Evolutionary conservation across 2,888 invertebrate genomes (phyloP), one percentile per base, ranked within the genome.

Genomic region (Metellina segmentata): DNA sequence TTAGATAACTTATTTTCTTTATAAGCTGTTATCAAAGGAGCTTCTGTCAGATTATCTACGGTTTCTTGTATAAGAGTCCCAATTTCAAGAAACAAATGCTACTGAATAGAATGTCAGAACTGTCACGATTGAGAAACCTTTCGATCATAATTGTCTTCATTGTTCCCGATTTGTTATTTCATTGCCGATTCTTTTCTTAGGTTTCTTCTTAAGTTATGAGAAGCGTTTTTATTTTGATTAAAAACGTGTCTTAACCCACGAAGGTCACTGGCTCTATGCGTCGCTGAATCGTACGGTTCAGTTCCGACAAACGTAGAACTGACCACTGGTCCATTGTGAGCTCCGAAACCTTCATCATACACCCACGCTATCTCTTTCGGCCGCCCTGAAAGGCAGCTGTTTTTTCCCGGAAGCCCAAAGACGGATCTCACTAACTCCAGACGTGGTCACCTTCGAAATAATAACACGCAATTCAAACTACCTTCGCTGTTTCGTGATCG

Each of bases 181-280:
- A 75, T 34, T 75, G 48, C 70, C 48, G 19, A 79, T 52, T 86
- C 78, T 71, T 78, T 81, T 71, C 70, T 52, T 49, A 4, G 11
- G 86, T 86, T 79, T 70, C 86, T 86, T 86, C 70, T 49, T 79
- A 34, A 51, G 48, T 61, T 8, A 34, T 8, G 48, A 16, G 51
- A 52, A 11, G 70, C 8, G 20, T 16, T 75, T 81, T 61, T 51
- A 75, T 72, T 81, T 88, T 81, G 74, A 72, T 75, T 75, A 69
- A 51, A 81, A 51, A 74, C 81, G 53, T 81, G 72, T 88, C 81
- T 74, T 74, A 81, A 49, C 75, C 48, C 61, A 69, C 75, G 53
- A 74, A 88, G 88, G 88, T 88, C 88, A 88, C 74, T 81, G 74
- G 88, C 81, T 88, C 81, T 81, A 88, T 69, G 88, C 88, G 75